Conservation (phyloP, 2,888 invertebrate species). For the Caenorhabditis parvicauda region DNA sequence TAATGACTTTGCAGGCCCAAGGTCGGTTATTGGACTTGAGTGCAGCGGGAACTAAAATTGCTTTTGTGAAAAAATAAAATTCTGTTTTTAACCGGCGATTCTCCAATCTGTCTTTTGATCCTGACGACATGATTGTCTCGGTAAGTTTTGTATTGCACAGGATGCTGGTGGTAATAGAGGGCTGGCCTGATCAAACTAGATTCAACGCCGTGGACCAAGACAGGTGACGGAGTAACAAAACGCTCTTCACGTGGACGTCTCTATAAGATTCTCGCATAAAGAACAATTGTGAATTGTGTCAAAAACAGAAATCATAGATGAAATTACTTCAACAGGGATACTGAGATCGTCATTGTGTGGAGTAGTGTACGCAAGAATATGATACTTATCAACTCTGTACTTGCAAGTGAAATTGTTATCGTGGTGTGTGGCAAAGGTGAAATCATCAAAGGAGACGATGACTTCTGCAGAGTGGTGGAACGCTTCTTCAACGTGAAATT, state of each 20-base stretch:
- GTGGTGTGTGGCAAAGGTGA: constrained; percentile 22
- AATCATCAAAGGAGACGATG: constrained; percentile 33
- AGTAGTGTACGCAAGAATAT: constrained; percentile 28
- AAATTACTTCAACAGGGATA: too few relatives aligned
- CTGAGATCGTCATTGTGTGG: constrained; percentile 24
- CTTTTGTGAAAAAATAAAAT: too few relatives aligned
- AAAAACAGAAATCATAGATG: too few relatives aligned
- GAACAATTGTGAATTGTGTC: too few relatives aligned
- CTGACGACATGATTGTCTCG: too few relatives aligned
- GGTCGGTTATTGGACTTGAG: constrained; percentile 27
- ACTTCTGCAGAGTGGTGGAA: constrained; percentile 27
- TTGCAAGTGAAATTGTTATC: constrained; percentile 25
- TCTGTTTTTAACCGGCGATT: constrained; percentile 18
- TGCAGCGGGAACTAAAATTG: constrained; percentile 25
- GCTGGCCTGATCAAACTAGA: too few relatives aligned
- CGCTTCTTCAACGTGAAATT: constrained; percentile 27
- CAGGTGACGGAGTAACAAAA: too few relatives aligned
- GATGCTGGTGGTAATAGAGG: too few relatives aligned
- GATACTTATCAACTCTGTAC: constrained; percentile 27
- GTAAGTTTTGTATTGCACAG: too few relatives aligned
- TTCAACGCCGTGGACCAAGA: too few relatives aligned
- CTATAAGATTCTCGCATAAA: too few relatives aligned
- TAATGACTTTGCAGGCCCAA: constrained; percentile 29
- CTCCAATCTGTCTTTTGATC: constrained; percentile 26
- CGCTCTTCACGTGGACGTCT: too few relatives aligned